phyloP scores from a whole-genome alignment of 2,888 invertebrate genomes.

The Iphiclides podalirius region DNA sequence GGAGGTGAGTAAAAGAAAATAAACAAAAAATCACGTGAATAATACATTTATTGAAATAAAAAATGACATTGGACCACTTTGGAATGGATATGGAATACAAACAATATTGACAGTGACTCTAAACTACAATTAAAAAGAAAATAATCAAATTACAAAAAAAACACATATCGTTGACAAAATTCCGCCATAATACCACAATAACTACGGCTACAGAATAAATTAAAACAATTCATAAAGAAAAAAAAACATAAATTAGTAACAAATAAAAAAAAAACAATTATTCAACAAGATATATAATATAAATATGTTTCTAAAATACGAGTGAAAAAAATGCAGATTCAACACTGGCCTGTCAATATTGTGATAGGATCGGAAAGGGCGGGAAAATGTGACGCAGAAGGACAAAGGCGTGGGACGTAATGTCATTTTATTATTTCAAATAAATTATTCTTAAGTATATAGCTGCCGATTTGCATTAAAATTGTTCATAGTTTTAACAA shows the following conservation, averaged over 20 bases:
- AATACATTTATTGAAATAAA: slow-evolving; percentile 80
- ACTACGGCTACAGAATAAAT: slow-evolving; percentile 72
- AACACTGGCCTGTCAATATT: slow-evolving; percentile 81
- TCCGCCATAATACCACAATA: slow-evolving; percentile 50
- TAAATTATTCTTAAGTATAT: slow-evolving; percentile 68
- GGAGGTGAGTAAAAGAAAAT: slow-evolving; percentile 45
- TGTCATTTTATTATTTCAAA: slow-evolving; percentile 76
- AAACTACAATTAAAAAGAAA: slow-evolving; percentile 45
- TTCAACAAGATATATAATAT: slow-evolving; percentile 65
- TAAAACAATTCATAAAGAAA: slow-evolving; percentile 58
- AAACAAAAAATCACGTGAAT: slow-evolving; percentile 43
- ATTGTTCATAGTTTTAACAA: slow-evolving; percentile 65
- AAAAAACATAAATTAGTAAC: slow-evolving; percentile 72
- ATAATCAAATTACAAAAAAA: slow-evolving; percentile 29
- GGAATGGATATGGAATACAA: slow-evolving; percentile 67
- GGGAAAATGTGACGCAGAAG: slow-evolving; percentile 36
- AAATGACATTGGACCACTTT: slow-evolving; percentile 72
- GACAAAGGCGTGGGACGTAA: slow-evolving; percentile 35
- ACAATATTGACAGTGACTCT: slow-evolving; percentile 77
- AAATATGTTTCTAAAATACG: slow-evolving; percentile 69
- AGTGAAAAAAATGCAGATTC: slow-evolving; percentile 57
- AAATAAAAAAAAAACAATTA: slow-evolving; percentile 68
- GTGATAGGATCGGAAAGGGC: slow-evolving; percentile 46
- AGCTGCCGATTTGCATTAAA: slow-evolving; percentile 70
- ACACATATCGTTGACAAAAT: slow-evolving; percentile 59